Conservation (phyloP, 53 echinoderm and acorn worm genomes). For the Actinopyga echinites region DNA sequence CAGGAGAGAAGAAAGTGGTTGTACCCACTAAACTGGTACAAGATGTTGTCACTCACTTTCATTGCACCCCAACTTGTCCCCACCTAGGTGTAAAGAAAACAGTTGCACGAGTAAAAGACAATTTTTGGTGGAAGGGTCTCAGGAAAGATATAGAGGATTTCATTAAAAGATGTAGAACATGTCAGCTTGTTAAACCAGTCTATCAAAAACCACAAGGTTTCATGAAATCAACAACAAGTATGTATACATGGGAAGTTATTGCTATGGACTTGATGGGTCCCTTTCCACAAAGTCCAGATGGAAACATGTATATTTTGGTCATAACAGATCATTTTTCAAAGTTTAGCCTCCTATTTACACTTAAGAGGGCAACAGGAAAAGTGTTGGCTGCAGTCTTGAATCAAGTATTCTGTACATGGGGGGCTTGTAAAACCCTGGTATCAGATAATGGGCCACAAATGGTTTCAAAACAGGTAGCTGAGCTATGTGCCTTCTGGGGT, state of each 20-base stretch:
- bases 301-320: constrained; percentile 50
- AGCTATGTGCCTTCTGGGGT: constrained; percentile 52
- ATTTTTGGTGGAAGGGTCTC: constrained; percentile 23
- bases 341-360: constrained; percentile 41
- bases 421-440: constrained; percentile 44
- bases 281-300: constrained; percentile 35
- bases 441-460: constrained; percentile 73
- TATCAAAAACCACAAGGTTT: constrained; percentile 46
- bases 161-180: constrained; percentile 28
- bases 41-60: constrained; percentile 13
- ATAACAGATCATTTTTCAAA: too few relatives aligned
- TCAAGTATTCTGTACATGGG: constrained; percentile 58
- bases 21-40: neutral
- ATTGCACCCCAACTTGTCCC: constrained; percentile 15
- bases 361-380: constrained; percentile 50
- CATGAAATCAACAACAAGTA: constrained; percentile 37
- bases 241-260: constrained; percentile 53
- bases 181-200: constrained; percentile 54
- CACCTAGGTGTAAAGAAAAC: constrained; percentile 16
- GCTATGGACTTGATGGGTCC: constrained; percentile 59
- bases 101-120: neutral
- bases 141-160: neutral
- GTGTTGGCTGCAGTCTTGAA: constrained; percentile 38
- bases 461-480: constrained; percentile 25
- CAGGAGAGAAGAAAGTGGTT: constrained; percentile 9